phyloP scores from a whole-genome alignment of 2,113 vertebrate species.

The Axis porcinus region DNA sequence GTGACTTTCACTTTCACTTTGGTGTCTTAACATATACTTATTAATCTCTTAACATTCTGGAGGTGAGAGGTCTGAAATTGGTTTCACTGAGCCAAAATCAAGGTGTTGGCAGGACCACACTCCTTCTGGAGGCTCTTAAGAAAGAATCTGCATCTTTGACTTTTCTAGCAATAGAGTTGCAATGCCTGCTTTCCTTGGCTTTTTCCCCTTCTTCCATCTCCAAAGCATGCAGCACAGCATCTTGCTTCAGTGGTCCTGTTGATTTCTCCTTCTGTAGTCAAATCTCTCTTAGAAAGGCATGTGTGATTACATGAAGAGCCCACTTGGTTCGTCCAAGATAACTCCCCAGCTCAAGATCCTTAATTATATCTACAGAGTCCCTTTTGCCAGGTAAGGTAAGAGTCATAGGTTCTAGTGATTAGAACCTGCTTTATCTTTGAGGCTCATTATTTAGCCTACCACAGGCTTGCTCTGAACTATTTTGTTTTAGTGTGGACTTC shows the following conservation, averaged over 20 bases:
- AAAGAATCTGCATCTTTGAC: background rate
- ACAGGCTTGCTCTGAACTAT: background rate
- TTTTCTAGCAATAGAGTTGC: background rate
- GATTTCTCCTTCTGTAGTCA: background rate
- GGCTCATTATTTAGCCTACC: background rate
- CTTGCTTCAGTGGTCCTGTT: background rate
- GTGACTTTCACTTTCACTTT: background rate
- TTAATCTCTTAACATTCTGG: background rate
- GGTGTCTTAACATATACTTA: background rate
- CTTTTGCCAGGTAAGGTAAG: background rate
- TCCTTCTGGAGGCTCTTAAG: background rate
- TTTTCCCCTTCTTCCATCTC: background rate
- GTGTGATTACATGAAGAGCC: background rate
- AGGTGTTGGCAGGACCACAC: background rate
- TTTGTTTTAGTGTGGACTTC: background rate
- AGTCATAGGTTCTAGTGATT: background rate
- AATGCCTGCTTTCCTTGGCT: too few species aligned
- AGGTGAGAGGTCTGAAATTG: background rate
- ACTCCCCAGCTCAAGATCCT: background rate
- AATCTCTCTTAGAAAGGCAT: background rate
- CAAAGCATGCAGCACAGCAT: background rate
- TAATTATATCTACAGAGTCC: background rate
- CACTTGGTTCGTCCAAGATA: background rate
- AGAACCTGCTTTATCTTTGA: background rate
- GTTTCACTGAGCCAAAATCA: background rate